Conservation (phyloP, 2,888 invertebrate genomes). For the Itoplectis maculator region DNA sequence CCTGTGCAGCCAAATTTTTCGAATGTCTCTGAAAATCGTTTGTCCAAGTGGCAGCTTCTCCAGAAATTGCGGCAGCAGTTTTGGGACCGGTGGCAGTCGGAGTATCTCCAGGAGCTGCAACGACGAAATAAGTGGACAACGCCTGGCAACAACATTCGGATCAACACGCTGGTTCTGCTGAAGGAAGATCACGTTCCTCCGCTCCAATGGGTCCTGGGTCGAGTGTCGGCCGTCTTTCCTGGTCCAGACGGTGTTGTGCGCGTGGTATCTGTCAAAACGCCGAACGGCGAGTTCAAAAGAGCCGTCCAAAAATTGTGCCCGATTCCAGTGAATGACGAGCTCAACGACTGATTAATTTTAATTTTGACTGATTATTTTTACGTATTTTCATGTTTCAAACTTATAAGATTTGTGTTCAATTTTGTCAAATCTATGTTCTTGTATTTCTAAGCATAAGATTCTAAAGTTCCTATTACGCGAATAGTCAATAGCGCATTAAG, state of each 20-base stretch:
- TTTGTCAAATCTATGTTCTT: too few relatives aligned
- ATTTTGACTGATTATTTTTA: too few relatives aligned
- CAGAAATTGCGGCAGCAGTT: constrained; percentile 63
- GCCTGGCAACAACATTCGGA: constrained; percentile 27
- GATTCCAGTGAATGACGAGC: too few relatives aligned
- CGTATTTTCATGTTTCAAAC: too few relatives aligned
- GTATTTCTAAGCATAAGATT: too few relatives aligned
- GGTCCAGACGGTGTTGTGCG: constrained; percentile 65
- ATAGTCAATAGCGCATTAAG: too few relatives aligned
- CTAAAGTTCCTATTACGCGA: too few relatives aligned
- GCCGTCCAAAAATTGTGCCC: constrained; percentile 12
- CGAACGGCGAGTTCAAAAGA: constrained; percentile 1
- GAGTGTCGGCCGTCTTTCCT: constrained; percentile 61
- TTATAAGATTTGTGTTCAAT: too few relatives aligned
- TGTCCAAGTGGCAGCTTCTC: constrained; percentile 67
- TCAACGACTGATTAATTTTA: too few relatives aligned
- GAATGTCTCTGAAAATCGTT: constrained; percentile 38
- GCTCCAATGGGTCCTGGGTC: constrained; percentile 65
- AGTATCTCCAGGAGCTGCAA: constrained; percentile 55
- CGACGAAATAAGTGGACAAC: constrained; percentile 45
- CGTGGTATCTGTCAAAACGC: constrained; percentile 67
- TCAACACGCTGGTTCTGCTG: constrained; percentile 64
- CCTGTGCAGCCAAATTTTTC: constrained; percentile 65
- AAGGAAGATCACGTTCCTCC: constrained; percentile 62
- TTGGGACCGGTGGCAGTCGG: constrained; percentile 44